Evolutionary conservation across 2,113 vertebrate genomes (phyloP).

Genomic region (Tamias sibiricus): DNA sequence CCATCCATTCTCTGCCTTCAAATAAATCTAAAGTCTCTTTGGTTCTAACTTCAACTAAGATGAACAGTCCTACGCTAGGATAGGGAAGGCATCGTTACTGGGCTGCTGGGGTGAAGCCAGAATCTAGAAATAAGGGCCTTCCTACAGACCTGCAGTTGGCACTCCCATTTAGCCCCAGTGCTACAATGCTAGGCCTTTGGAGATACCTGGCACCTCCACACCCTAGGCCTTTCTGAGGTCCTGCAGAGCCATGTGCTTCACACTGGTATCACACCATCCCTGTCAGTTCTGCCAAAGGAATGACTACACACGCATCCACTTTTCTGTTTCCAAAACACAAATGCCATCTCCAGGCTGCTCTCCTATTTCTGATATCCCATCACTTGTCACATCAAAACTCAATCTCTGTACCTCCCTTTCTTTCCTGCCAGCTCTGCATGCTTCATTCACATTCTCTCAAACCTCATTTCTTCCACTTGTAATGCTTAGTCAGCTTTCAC

Average conservation of each 20-base stretch:
- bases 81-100: no score
- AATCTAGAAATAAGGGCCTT: background rate
- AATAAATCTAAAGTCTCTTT: background rate
- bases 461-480: background rate
- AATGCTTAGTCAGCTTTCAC: background rate
- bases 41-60: background rate
- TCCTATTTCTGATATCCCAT: background rate
- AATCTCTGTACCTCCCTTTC: background rate
- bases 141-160: background rate
- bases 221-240: background rate
- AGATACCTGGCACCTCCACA: rapidly evolving
- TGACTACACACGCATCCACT: background rate
- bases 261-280: background rate
- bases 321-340: background rate
- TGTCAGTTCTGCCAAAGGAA: background rate
- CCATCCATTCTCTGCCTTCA: background rate
- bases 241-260: background rate
- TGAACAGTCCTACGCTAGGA: background rate
- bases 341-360: background rate
- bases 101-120: background rate
- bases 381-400: background rate
- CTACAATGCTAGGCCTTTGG: background rate
- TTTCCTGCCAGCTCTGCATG: background rate
- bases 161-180: background rate
- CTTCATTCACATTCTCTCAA: background rate